A percentile compares a stretch with the other conserved stretches of the same genome.
These are phyloP conservation scores for Coranthus polyacanthus DNA, from an alignment of 2,797 vertebrate species.

Conservation along the genomic window DNA sequence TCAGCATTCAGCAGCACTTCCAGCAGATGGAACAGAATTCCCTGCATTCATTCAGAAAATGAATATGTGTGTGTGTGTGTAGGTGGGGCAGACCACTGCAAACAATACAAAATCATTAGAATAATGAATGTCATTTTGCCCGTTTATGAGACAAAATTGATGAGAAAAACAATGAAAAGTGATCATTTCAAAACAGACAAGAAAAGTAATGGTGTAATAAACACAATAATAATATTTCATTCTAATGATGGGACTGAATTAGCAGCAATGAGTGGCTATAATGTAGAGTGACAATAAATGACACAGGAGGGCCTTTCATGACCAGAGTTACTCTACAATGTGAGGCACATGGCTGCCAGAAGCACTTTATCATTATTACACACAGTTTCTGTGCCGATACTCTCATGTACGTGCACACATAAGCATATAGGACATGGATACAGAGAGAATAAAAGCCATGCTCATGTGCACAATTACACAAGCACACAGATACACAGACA, in stretches of 20 bases:
- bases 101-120: slow-evolving; percentile 6
- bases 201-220: slow-evolving; percentile 39
- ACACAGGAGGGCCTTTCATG: slow-evolving; percentile 51
- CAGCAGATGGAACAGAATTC: slow-evolving; percentile 43
- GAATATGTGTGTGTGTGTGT: background rate
- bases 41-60: slow-evolving; percentile 38
- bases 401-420: slow-evolving; percentile 7
- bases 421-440: background rate
- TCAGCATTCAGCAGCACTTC: slow-evolving; percentile 25
- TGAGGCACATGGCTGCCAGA: slow-evolving; percentile 42
- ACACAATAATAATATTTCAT: slow-evolving; percentile 48
- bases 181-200: slow-evolving; percentile 28
- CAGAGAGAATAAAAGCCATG: background rate
- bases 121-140: slow-evolving; percentile 29
- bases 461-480: background rate
- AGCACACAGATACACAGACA: background rate
- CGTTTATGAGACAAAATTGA: slow-evolving; percentile 19
- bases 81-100: background rate
- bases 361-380: slow-evolving; percentile 27
- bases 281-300: slow-evolving; percentile 34
- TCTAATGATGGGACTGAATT: slow-evolving; percentile 28
- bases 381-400: slow-evolving; percentile 22
- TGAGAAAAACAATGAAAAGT: slow-evolving; percentile 21
- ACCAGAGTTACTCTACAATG: slow-evolving; percentile 27
- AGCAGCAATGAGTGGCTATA: slow-evolving; percentile 38